phyloP scores from a whole-genome alignment of 1,140 invertebrate species.

The Tachypleus tridentatus region DNA sequence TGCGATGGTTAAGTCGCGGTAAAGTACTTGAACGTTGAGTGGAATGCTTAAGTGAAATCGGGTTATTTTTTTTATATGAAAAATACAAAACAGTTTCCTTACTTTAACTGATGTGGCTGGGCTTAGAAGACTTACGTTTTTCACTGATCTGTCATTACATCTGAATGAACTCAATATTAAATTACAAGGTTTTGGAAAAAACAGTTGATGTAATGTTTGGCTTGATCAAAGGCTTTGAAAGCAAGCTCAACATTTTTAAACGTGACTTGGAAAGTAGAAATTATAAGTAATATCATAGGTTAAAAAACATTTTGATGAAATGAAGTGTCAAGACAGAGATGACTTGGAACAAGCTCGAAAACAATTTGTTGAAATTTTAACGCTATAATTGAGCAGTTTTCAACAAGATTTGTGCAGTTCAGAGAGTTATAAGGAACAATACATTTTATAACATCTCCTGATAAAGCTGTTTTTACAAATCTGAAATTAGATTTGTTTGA shows the following conservation, averaged over 20 bases:
- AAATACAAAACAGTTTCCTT: neutral
- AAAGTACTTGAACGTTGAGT: neutral
- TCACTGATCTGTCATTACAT: too few relatives aligned
- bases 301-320: too few relatives aligned
- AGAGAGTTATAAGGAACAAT: too few relatives aligned
- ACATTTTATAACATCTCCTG: too few relatives aligned
- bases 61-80: neutral
- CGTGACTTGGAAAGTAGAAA: neutral
- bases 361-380: too few relatives aligned
- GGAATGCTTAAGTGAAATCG: neutral
- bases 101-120: neutral
- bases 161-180: too few relatives aligned
- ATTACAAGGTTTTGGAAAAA: constrained; percentile 2
- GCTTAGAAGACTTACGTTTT: neutral
- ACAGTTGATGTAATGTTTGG: neutral
- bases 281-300: neutral
- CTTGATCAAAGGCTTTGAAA: constrained; percentile 1
- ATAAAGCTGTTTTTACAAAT: too few relatives aligned
- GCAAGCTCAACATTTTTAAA: neutral
- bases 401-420: too few relatives aligned
- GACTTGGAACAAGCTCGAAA: too few relatives aligned
- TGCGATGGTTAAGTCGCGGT: neutral
- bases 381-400: too few relatives aligned
- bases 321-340: too few relatives aligned
- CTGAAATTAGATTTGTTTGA: too few relatives aligned